phyloP scores from a whole-genome alignment of 2,888 invertebrate genomes.

The Zootermopsis nevadensis region DNA sequence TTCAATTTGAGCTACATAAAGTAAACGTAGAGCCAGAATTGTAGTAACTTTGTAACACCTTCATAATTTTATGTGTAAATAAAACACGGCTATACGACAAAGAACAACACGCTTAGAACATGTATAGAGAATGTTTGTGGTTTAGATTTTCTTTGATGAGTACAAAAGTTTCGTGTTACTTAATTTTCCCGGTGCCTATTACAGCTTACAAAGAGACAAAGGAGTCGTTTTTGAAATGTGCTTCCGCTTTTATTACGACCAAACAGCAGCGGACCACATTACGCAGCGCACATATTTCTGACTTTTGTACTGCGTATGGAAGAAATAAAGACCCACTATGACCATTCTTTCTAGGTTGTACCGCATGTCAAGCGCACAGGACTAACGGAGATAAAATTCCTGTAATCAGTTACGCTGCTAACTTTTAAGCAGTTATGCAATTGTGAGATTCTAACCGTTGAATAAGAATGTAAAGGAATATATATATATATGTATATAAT shows the following conservation, averaged over 20 bases:
- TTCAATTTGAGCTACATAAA: too few relatives aligned
- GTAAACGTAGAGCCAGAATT: too few relatives aligned
- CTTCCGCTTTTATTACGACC: neutral
- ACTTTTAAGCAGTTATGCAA: too few relatives aligned
- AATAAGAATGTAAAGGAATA: neutral
- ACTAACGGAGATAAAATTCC: too few relatives aligned
- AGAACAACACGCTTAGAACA: neutral
- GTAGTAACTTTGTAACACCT: neutral
- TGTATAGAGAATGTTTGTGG: neutral
- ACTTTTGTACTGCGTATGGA: too few relatives aligned
- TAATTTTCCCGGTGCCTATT: neutral
- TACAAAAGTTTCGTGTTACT: neutral
- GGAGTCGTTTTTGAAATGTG: constrained; percentile 14
- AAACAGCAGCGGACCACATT: neutral
- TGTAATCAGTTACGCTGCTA: too few relatives aligned
- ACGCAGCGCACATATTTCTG: too few relatives aligned
- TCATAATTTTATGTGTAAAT: neutral
- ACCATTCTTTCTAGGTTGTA: too few relatives aligned
- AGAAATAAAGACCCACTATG: too few relatives aligned
- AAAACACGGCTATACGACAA: neutral
- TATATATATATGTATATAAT: too few relatives aligned
- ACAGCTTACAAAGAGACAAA: constrained; percentile 9
- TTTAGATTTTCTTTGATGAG: neutral
- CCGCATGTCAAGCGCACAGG: too few relatives aligned
- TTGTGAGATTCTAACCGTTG: too few relatives aligned